Evolutionary conservation across 2,797 vertebrate genomes (phyloP).

Genomic region (Sebastes oblongus): DNA sequence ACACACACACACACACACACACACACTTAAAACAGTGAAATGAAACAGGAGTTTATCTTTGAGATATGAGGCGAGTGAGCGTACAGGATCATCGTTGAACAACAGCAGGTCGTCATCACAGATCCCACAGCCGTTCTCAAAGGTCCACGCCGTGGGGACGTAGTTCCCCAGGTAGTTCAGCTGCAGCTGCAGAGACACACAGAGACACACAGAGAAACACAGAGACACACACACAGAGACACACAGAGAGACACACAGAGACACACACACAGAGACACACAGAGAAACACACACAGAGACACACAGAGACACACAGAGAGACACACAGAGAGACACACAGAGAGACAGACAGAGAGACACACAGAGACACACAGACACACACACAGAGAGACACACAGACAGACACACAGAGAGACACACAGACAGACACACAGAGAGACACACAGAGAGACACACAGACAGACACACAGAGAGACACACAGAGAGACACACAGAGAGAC

Average conservation of each 20-base stretch:
- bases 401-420: background rate
- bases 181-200: constrained; percentile 80
- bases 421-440: background rate
- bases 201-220: too few relatives aligned
- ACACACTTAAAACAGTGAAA: too few relatives aligned
- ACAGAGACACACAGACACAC: background rate
- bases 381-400: background rate
- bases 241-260: too few relatives aligned
- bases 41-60: too few relatives aligned
- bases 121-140: constrained; percentile 83
- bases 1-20: background rate
- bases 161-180: constrained; percentile 91
- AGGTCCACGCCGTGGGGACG: constrained; percentile 89
- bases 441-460: too few relatives aligned
- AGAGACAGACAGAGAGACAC: background rate
- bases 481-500: background rate
- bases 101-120: constrained; percentile 81
- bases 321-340: background rate
- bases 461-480: background rate
- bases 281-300: background rate
- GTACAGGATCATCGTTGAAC: constrained; percentile 56
- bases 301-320: background rate
- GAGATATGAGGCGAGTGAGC: too few relatives aligned
- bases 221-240: too few relatives aligned
- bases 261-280: too few relatives aligned